Base-by-base conservation (phyloP, 2,797 vertebrate species). In the Cyprinodon diabolis region DNA sequence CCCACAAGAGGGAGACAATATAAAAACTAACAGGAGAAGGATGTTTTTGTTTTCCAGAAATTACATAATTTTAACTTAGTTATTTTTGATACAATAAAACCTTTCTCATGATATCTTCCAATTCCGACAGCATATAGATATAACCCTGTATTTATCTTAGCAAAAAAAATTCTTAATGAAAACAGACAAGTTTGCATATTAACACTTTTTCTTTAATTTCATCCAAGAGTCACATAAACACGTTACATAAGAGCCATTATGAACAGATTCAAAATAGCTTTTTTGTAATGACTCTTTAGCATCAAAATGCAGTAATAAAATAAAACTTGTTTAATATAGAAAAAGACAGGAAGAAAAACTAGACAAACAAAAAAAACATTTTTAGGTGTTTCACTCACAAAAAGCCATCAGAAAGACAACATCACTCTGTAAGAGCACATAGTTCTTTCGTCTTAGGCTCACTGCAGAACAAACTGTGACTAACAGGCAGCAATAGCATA, bases 231-330 rank as follows among this genome's bases (percentile, higher is more conserved):
- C 93, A 95, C 92, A 95, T 93, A 80, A 86, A 95, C 93, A 95
- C 94, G 93, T 94, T 93, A 94, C 92, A 93, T 92, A 91, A 94
- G 93, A 90, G 92, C 92, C 94, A 92, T 94, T 93, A 88, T 90
- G 90, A 92, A 90, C 83, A 94, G 83, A 84, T 92, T 91, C 91
- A 93, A 93, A 91, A 89, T 89, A 91, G 89, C 92, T 94, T 91
- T 45, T 91, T 90, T 88, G 88, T 87, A 90, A 93, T 90, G 91
- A 94, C 93, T 94, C 92, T 90, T 92, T 75, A 83, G 91, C 87
- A 91, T 92, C 82, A 89, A 91, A 92, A 93, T 93, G 93, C 91
- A 88, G 89, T 88, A 90, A 84, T 89, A 94, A 94, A 94, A 92
- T 89, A 92, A 92, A 91, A 84, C 85, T 82, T 90, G 85, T 87